Evolutionary conservation across 2,888 invertebrate species (phyloP).

Genomic region (Epinotia nisella): DNA sequence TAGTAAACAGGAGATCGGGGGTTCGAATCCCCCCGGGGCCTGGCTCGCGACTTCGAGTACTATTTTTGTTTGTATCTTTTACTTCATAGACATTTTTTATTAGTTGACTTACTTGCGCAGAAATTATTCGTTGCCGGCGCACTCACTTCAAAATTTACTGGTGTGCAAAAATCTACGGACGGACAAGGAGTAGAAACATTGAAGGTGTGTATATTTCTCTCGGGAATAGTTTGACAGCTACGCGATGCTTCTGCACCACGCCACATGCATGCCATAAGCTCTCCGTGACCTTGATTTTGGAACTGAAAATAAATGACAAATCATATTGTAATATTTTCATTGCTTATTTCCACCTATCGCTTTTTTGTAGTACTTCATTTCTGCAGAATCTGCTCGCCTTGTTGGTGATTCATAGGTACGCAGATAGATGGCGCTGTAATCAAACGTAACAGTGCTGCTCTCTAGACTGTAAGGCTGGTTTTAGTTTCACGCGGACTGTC

Average conservation of each 20-base stretch:
- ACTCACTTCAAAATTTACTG: conserved; percentile 80
- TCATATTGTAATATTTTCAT: not conserved
- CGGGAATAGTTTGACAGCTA: conserved; percentile 77
- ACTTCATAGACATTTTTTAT: not conserved
- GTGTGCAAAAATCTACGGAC: conserved; percentile 78
- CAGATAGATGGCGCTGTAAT: conserved; percentile 23
- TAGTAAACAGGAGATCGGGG: conserved; percentile 85
- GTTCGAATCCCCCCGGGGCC: conserved; percentile 85
- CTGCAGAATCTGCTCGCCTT: not conserved
- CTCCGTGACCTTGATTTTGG: conserved; percentile 81
- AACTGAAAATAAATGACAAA: conserved; percentile 64
- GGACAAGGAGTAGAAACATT: conserved; percentile 80
- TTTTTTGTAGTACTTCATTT: not conserved
- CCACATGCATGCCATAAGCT: conserved; percentile 85
- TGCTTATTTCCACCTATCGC: not conserved
- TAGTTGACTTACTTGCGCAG: conserved; percentile 84
- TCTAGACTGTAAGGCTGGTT: conserved; percentile 7
- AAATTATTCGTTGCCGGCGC: conserved; percentile 79
- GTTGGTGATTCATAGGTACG: not conserved
- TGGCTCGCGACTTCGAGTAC: conserved; percentile 49
- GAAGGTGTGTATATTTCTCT: conserved; percentile 73
- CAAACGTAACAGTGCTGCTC: conserved; percentile 14
- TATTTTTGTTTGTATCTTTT: conserved; percentile 45
- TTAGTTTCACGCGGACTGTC: too few relatives aligned
- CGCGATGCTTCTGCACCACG: conserved; percentile 73